Evolutionary conservation across 2,888 invertebrate species (phyloP).

Genomic region (Dendrolimus houi): DNA sequence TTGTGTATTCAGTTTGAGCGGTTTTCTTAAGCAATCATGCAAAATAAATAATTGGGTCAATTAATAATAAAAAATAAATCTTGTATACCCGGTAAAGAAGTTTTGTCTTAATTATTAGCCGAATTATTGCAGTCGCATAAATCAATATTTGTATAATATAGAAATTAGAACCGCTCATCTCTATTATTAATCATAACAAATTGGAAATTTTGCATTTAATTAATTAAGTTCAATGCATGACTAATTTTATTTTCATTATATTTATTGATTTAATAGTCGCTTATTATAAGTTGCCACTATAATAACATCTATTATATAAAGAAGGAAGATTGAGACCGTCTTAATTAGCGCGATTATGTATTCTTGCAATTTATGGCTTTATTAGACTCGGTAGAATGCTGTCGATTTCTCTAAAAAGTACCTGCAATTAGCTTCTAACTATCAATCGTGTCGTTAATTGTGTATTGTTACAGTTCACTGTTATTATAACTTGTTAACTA

Average conservation of each 20-base stretch:
- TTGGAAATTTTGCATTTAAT: neutral
- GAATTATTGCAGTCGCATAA: neutral
- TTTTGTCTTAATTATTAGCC: neutral
- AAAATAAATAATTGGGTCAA: too few species aligned
- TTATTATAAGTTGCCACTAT: neutral
- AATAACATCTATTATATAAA: neutral
- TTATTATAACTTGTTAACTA: constrained; percentile 41
- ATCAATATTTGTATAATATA: neutral
- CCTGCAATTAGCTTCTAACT: constrained; percentile 28
- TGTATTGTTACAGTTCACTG: constrained; percentile 58
- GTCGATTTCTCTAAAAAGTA: constrained; percentile 37
- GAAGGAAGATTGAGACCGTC: neutral
- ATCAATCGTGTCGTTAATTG: constrained; percentile 37
- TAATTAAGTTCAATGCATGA: neutral
- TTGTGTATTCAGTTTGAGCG: too few species aligned
- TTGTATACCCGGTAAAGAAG: neutral
- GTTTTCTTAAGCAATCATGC: too few species aligned
- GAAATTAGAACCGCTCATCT: neutral
- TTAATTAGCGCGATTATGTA: constrained; percentile 3
- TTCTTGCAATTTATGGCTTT: constrained; percentile 3
- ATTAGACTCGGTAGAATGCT: neutral
- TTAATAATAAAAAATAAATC: too few species aligned
- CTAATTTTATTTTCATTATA: neutral
- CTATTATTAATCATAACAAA: neutral
- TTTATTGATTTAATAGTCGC: neutral